A percentile compares a stretch with the other conserved stretches of the same genome.
phyloP scores from a whole-genome alignment of 2,888 invertebrate genomes.

The Eupithecia pulchellata region DNA sequence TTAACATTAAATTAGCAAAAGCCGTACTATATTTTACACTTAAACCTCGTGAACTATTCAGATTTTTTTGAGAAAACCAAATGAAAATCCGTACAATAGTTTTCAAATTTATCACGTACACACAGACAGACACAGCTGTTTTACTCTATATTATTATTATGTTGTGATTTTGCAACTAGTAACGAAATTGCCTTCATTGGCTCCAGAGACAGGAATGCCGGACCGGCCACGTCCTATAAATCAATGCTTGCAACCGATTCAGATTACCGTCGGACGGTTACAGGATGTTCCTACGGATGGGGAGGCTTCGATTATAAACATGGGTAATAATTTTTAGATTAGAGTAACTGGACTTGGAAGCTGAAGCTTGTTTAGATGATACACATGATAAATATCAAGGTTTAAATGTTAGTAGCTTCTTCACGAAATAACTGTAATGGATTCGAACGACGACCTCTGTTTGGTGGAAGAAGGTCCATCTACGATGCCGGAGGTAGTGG shows the following conservation, averaged over 20 bases:
- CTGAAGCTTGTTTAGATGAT: background rate
- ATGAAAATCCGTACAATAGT: background rate
- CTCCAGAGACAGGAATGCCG: conserved; percentile 66
- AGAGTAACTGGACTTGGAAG: conserved; percentile 27
- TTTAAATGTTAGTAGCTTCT: background rate
- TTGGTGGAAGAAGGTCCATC: no score
- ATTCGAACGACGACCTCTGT: no score
- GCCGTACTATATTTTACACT: background rate
- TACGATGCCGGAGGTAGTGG: no score
- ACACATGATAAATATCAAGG: background rate
- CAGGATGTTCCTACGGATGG: conserved; percentile 44
- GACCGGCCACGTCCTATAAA: conserved; percentile 72
- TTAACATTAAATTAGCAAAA: no score
- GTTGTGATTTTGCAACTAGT: conserved; percentile 50
- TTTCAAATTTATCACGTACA: background rate
- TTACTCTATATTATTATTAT: conserved; percentile 18
- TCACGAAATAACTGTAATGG: background rate
- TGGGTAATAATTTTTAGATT: conserved; percentile 35
- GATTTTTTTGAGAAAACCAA: background rate
- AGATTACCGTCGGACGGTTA: conserved; percentile 68
- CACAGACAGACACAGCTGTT: background rate
- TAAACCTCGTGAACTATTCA: background rate
- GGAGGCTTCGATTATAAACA: conserved; percentile 30
- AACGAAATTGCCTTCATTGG: conserved; percentile 76
- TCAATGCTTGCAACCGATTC: conserved; percentile 79